These are phyloP conservation scores for Athalia circularis DNA, from an alignment of 2,888 invertebrate species.

Conservation along the genomic window DNA sequence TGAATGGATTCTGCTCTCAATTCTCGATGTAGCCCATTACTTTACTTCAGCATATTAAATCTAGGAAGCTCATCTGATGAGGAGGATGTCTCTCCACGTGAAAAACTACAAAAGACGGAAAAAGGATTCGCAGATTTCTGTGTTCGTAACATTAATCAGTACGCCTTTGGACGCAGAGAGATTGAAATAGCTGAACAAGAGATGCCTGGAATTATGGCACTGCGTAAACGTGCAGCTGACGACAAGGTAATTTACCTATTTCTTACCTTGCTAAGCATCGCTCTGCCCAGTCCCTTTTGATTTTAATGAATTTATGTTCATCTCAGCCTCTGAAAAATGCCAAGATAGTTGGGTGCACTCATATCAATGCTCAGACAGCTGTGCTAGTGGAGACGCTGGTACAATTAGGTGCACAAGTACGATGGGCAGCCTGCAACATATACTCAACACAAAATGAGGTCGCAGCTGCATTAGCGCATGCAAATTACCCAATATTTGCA, in stretches of 20 bases:
- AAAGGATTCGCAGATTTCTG: slow-evolving; percentile 93
- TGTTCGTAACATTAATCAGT: slow-evolving; percentile 94
- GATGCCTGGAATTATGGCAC: slow-evolving; percentile 98
- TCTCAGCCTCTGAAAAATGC: slow-evolving; percentile 90
- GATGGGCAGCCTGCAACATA: slow-evolving; percentile 98
- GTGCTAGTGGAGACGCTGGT: slow-evolving; percentile 93
- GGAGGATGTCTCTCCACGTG: slow-evolving; percentile 94
- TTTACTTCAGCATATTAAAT: slow-evolving; percentile 72
- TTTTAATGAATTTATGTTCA: slow-evolving; percentile 13
- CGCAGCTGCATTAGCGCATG: slow-evolving; percentile 95
- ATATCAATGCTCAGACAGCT: slow-evolving; percentile 98
- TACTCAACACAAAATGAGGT: slow-evolving; percentile 99
- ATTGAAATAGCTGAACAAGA: slow-evolving; percentile 99
- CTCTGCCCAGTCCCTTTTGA: background rate
- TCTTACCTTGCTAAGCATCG: background rate
- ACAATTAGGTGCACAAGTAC: slow-evolving; percentile 91
- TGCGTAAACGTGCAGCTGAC: slow-evolving; percentile 92
- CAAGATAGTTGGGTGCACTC: slow-evolving; percentile 97
- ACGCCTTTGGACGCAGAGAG: slow-evolving; percentile 95
- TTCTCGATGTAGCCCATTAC: slow-evolving; percentile 9
- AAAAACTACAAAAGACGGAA: slow-evolving; percentile 92
- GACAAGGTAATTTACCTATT: slow-evolving; percentile 79
- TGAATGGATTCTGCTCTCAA: too few relatives aligned
- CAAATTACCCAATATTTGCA: slow-evolving; percentile 92
- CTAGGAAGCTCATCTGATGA: slow-evolving; percentile 95